Evolutionary conservation across 2,888 invertebrate species (phyloP).

Genomic region (Zhengitettix transpicula): DNA sequence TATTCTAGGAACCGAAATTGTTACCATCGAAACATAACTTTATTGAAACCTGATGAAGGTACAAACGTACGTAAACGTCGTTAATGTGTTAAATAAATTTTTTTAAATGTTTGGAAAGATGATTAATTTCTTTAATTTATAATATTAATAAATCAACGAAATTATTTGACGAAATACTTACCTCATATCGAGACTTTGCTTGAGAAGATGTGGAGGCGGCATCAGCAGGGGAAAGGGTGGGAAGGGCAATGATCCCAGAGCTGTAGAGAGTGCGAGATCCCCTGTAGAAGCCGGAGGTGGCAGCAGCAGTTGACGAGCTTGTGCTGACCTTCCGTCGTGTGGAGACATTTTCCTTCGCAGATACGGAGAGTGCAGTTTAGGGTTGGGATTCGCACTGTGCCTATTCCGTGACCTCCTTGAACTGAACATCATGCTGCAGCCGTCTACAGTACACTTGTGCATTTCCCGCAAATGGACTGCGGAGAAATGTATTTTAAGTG

Average conservation of each 20-base stretch:
- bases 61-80: too few relatives aligned
- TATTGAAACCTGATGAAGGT: too few relatives aligned
- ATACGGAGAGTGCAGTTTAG: constrained; percentile 92
- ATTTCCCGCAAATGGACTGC: constrained; percentile 97
- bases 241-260: constrained; percentile 56
- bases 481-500: constrained; percentile 96
- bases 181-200: constrained; percentile 42
- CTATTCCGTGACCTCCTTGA: constrained; percentile 88
- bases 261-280: constrained; percentile 34
- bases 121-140: too few relatives aligned
- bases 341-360: constrained; percentile 84
- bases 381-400: constrained; percentile 96
- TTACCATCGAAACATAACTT: too few relatives aligned
- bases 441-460: constrained; percentile 98
- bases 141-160: too few relatives aligned
- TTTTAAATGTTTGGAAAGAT: too few relatives aligned
- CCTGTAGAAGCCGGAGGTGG: constrained; percentile 48
- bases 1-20: too few relatives aligned
- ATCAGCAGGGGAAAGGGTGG: constrained; percentile 55
- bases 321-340: constrained; percentile 79
- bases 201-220: constrained; percentile 29
- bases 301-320: constrained; percentile 58
- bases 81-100: too few relatives aligned
- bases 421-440: constrained; percentile 99
- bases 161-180: too few relatives aligned